Conservation (phyloP, 2,797 vertebrate species). For the Erithacus rubecula region DNA sequence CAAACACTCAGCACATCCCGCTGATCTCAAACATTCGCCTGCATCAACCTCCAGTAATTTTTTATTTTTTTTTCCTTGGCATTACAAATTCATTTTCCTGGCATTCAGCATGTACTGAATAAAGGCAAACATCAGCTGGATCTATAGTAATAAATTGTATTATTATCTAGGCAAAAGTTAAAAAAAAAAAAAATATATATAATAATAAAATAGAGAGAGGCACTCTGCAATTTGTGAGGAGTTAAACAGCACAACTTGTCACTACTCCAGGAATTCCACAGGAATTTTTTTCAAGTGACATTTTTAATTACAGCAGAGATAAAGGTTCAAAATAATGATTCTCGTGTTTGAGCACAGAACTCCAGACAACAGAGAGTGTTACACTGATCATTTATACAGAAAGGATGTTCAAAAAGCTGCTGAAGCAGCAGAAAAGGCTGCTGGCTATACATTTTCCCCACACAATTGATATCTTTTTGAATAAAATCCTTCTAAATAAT, state of each 20-base stretch:
- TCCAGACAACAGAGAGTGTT: neutral
- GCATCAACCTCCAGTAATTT: neutral
- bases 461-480: conserved; percentile 37
- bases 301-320: conserved; percentile 8
- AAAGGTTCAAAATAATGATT: neutral
- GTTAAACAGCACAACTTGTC: neutral
- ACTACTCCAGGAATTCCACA: neutral
- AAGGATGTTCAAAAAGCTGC: conserved; percentile 18
- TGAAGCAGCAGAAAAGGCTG: conserved; percentile 63
- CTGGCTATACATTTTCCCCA: conserved; percentile 57
- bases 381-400: conserved; percentile 27
- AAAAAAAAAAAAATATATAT: neutral
- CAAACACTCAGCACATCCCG: conserved; percentile 63
- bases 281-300: neutral
- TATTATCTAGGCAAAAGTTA: neutral
- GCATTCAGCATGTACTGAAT: neutral
- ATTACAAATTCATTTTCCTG: conserved; percentile 29
- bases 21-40: conserved; percentile 30
- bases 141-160: conserved; percentile 21
- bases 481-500: conserved; percentile 58
- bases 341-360: neutral
- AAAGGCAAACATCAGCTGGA: conserved; percentile 56
- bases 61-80: neutral
- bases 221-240: neutral
- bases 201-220: neutral